Base-by-base conservation (phyloP, 2,797 vertebrate genomes). In the Phoebastria nigripes region DNA sequence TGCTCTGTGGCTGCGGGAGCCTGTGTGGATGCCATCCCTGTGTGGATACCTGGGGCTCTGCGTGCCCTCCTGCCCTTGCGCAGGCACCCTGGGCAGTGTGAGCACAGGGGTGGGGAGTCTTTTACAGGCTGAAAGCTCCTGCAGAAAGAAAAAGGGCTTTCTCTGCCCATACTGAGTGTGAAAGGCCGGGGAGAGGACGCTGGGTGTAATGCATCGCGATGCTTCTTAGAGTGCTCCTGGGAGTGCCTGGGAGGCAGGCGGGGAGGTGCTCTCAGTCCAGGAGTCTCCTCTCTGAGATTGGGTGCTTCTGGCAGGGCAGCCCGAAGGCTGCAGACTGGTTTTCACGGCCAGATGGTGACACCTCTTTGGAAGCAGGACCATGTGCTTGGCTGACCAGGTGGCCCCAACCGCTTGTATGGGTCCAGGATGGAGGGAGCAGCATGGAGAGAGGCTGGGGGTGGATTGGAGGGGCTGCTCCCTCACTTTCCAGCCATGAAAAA, bases 11-110 rank as follows among this genome's bases (percentile, higher is more conserved):
- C 61, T 67, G 33, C 10, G 0, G 35, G 11, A 9, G n/a, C 26
- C n/a, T 5, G 2, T 24, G 37, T 2, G 5, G 31, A 0, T 39
- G 37, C 28, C 7, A 2, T 49, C 44, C 63, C 37, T 81, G 17
- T 37, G 28, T 70, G 58, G 39, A 33, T 44, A 19, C 12, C 70
- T 26, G 24, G 26, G 22, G 39, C 25, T 56, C 44, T 28, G 31
- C 2, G 2, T 49, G 54, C 24, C 47, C 47, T 42, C 35, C 44
- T 59, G 63, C 29, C 26, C 31, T 41, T 65, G 58, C 4, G 5
- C 56, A 37, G 56, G 56, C n/a, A 59, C 56, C 15, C 22, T 73
- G 31, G 46, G 14, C 47, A 71, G 35, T 2, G 2, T 22, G 52
- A 24, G n/a, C 55, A 44, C 26, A n/a, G 20, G 25, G 5, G 12